Evolutionary conservation across 2,113 vertebrate species (phyloP).

Genomic region (Sander lucioperca): DNA sequence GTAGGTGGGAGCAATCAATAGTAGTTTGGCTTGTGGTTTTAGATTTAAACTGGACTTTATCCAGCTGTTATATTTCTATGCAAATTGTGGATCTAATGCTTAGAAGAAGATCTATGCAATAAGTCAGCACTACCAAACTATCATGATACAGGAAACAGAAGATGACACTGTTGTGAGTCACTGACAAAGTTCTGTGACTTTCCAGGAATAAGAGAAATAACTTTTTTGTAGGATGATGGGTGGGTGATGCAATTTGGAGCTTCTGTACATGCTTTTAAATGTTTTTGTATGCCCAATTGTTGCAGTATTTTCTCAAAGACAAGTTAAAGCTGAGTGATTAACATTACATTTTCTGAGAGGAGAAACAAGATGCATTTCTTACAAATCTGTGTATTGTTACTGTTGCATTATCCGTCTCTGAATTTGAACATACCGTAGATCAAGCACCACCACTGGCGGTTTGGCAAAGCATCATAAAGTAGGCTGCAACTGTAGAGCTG

Average conservation of each 20-base stretch:
- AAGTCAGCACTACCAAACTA: neutral
- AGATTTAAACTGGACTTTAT: conserved; percentile 18
- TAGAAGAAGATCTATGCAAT: neutral
- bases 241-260: neutral
- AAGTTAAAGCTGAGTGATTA: neutral
- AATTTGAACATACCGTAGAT: neutral
- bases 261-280: neutral
- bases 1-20: conserved; percentile 25
- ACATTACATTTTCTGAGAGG: neutral
- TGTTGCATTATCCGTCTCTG: neutral
- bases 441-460: neutral
- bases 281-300: neutral
- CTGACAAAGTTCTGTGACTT: neutral
- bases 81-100: neutral
- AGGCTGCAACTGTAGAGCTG: neutral
- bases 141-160: conserved; percentile 27
- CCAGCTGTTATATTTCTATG: neutral
- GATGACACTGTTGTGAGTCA: conserved; percentile 11
- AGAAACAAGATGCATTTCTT: neutral
- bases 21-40: neutral
- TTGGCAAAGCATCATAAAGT: neutral
- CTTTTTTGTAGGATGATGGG: neutral
- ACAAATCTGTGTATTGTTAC: neutral
- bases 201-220: neutral
- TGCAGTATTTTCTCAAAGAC: neutral